Evolutionary conservation across 2,888 invertebrate genomes (phyloP).

Genomic region (Oegoconia quadripuncta): DNA sequence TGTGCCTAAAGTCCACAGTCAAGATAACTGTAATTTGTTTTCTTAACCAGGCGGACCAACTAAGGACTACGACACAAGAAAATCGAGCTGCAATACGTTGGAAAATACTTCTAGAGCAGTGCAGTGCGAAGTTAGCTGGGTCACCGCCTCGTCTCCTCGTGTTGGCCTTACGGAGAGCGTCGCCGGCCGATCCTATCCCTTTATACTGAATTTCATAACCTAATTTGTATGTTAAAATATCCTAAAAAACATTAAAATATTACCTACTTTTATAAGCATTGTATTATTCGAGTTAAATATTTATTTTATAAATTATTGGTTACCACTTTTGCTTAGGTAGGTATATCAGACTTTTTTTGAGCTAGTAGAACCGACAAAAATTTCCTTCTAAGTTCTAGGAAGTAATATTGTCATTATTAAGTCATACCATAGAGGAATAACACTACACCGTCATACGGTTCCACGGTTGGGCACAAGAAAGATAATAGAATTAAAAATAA

Average conservation of each 20-base stretch:
- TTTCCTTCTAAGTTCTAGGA: too few species aligned
- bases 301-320: too few species aligned
- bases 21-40: neutral
- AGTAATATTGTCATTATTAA: too few species aligned
- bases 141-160: constrained; percentile 55
- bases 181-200: constrained; percentile 64
- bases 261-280: neutral
- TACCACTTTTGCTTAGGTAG: neutral
- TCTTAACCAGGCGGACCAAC: constrained; percentile 65
- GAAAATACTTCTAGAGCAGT: constrained; percentile 82
- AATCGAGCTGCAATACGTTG: constrained; percentile 80
- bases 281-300: neutral
- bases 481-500: too few species aligned
- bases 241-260: too few species aligned
- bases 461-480: too few species aligned
- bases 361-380: neutral
- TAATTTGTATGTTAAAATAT: too few species aligned
- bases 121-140: constrained; percentile 74
- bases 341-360: neutral
- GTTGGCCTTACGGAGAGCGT: constrained; percentile 48
- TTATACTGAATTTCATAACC: constrained; percentile 40
- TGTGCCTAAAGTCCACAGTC: too few species aligned
- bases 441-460: too few species aligned
- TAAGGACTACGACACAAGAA: constrained; percentile 69
- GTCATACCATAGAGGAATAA: too few species aligned